Evolutionary conservation across 1,140 invertebrate species (phyloP), one percentile per base, ranked within the genome.

Genomic region (Philaenus spumarius): DNA sequence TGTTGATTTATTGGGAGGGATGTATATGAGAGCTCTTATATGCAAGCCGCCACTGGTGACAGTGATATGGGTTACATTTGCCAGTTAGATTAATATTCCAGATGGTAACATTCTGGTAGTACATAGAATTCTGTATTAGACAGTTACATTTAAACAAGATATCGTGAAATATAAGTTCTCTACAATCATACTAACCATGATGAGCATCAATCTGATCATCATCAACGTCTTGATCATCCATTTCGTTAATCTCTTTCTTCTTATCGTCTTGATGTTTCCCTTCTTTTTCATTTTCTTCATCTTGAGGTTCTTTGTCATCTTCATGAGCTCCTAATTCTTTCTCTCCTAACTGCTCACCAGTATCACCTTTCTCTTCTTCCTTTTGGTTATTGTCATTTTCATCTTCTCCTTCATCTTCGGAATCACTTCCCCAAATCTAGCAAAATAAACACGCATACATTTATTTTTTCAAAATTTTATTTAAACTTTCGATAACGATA

Each of bases 341-440:
- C 39, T 76, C 71, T n/a, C 69, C 70, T 40, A 70, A 66, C 48
- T 71, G 64, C 64, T 77, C 69, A 45, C 69, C 70, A 19, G 61
- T 63, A 62, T 75, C 67, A 4, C 67, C 73, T 57, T 85, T 78
- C 53, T 87, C 81, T 2, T 85, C 80, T 53, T 84, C 77, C 42
- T 79, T 69, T 11, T 82, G 76, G 2, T 78, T 75, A 40, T 83
- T 72, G 2, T 78, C 75, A 40, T 83, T 72, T 19, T 83, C 74
- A 40, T 86, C 78, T 17, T 82, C 76, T 54, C 82, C 72, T 35
- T 84, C 78, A 45, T 87, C 83, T 63, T 90, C 85, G 55, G 84
- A 80, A 65, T 92, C 89, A 22, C 86, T 85, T 15, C 89, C 92
- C 93, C 93, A 97, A 67, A 96, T 85, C 80, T 95, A 82, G 46